A percentile compares a stretch with the other conserved stretches of the same genome.
Evolutionary conservation across 2,797 vertebrate species (phyloP).

Genomic region (Sebastes matsubarae): DNA sequence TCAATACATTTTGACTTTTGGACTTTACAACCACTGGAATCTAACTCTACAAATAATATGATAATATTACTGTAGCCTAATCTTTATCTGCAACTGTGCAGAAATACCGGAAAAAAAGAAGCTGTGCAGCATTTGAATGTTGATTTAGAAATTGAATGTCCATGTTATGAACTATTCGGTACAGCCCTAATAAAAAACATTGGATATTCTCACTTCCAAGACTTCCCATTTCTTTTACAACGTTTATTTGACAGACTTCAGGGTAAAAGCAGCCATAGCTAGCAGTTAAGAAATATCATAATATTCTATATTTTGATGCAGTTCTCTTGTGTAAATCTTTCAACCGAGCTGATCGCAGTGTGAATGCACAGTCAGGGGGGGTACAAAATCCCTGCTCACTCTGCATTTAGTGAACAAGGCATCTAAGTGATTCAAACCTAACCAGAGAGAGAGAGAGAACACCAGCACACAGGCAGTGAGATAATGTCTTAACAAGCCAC

Average conservation of each 20-base stretch:
- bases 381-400: neutral
- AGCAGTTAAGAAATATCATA: neutral
- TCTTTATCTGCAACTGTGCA: neutral
- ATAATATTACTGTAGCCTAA: neutral
- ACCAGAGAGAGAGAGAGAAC: neutral
- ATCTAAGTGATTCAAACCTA: neutral
- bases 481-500: slow-evolving; percentile 62
- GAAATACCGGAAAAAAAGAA: neutral
- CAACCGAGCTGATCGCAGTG: neutral
- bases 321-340: neutral
- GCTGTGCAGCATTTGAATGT: neutral
- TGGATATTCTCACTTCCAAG: neutral
- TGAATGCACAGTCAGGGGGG: slow-evolving; percentile 8
- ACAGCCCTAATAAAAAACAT: neutral
- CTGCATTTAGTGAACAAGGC: neutral
- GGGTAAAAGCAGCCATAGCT: neutral
- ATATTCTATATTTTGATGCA: too few species aligned
- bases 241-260: neutral
- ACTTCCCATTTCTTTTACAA: neutral
- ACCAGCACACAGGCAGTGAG: slow-evolving; percentile 39
- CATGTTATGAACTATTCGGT: neutral
- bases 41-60: rapidly evolving
- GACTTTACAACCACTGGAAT: neutral
- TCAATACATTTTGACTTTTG: neutral
- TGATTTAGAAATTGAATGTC: neutral